These are phyloP conservation scores for Dolichopus griseipennis DNA, from an alignment of 2,888 invertebrate species.

Conservation along the genomic window DNA sequence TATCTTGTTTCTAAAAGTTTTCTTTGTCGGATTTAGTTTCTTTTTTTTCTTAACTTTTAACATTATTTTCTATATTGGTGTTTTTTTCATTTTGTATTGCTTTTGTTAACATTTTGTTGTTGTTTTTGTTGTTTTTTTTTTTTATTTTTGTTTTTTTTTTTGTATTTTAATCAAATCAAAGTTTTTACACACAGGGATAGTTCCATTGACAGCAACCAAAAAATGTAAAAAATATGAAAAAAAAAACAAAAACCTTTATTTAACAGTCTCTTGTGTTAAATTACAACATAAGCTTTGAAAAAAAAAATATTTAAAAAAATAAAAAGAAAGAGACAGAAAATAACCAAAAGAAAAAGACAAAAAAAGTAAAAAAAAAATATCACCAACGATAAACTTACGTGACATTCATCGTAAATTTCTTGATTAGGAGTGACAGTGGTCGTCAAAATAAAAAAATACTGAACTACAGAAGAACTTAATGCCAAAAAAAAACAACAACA, in stretches of 20 bases:
- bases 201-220: background rate
- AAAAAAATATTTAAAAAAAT: too few relatives aligned
- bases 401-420: constrained; percentile 8
- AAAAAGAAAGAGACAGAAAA: background rate
- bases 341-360: background rate
- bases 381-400: constrained; percentile 7
- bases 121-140: too few relatives aligned
- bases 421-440: background rate
- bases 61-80: too few relatives aligned
- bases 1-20: too few relatives aligned
- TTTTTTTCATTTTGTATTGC: too few relatives aligned
- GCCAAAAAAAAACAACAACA: too few relatives aligned
- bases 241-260: background rate
- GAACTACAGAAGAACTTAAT: too few relatives aligned
- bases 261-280: background rate
- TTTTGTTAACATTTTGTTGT: too few relatives aligned
- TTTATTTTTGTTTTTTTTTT: too few relatives aligned
- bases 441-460: background rate
- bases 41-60: too few relatives aligned
- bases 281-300: too few relatives aligned
- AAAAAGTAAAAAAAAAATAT: background rate
- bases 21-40: too few relatives aligned
- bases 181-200: background rate
- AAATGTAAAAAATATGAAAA: background rate
- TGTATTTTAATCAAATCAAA: background rate